Conservation (phyloP, 2,888 invertebrate genomes). For the Epicampocera succincta region DNA sequence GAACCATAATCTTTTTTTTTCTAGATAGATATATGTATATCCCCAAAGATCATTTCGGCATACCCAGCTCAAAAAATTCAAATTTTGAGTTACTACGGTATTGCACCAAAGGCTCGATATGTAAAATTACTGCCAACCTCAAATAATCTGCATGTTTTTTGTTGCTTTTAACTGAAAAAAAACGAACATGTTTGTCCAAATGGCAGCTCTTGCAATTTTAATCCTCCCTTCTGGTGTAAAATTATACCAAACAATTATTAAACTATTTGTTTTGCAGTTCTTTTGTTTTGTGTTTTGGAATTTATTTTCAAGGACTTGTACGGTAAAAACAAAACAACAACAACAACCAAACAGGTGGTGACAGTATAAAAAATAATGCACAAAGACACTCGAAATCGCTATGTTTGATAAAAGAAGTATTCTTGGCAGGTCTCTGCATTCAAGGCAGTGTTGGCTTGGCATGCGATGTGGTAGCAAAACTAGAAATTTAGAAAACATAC, state of each 20-base stretch:
- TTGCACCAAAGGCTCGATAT: no score
- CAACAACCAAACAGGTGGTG: constrained; percentile 34
- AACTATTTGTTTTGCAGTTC: constrained; percentile 16
- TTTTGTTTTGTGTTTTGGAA: not conserved
- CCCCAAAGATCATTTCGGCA: no score
- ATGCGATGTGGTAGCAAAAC: constrained; percentile 11
- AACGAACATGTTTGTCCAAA: no score
- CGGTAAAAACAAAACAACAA: constrained; percentile 14
- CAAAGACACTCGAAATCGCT: constrained; percentile 9
- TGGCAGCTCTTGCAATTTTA: constrained; percentile 35
- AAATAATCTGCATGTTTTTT: constrained; percentile 5
- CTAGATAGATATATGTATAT: no score
- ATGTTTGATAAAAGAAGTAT: constrained; percentile 24
- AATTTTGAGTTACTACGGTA: no score
- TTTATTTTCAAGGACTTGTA: constrained; percentile 33
- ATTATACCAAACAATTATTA: constrained; percentile 45
- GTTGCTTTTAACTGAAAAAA: constrained; percentile 10
- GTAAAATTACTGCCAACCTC: not conserved
- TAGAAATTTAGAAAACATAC: constrained; percentile 11
- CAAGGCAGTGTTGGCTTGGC: constrained; percentile 3
- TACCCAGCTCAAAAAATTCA: no score
- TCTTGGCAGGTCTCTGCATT: not conserved
- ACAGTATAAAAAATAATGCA: constrained; percentile 22
- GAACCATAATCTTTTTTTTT: no score
- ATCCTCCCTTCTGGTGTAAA: constrained; percentile 49